Conservation (phyloP, 2,113 vertebrate genomes). For the Takifugu flavidus region DNA sequence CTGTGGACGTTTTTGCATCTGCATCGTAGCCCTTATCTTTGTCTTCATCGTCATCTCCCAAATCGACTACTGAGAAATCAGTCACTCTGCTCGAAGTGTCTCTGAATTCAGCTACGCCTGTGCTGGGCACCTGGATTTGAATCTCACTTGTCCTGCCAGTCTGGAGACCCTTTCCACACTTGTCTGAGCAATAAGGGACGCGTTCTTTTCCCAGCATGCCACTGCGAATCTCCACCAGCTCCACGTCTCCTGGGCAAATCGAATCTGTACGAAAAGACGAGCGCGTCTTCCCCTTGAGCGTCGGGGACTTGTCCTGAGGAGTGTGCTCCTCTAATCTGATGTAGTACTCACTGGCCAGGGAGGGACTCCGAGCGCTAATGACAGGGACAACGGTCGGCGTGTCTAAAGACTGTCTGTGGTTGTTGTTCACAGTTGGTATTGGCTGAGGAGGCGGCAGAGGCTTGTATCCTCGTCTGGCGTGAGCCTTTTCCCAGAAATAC, state of each 20-base stretch:
- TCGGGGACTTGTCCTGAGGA: conserved; percentile 76
- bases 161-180: conserved; percentile 59
- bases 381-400: conserved; percentile 89
- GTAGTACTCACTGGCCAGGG: conserved; percentile 88
- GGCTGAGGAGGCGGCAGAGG: conserved; percentile 75
- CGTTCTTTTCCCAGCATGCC: conserved; percentile 69
- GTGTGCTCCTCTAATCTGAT: conserved; percentile 88
- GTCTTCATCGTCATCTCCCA: conserved; percentile 68
- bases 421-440: conserved; percentile 72
- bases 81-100: conserved; percentile 72
- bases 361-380: conserved; percentile 90
- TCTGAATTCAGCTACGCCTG: conserved; percentile 73
- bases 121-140: conserved; percentile 70
- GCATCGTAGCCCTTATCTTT: conserved; percentile 25
- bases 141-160: conserved; percentile 72
- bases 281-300: conserved; percentile 61
- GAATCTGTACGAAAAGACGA: conserved; percentile 42
- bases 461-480: conserved; percentile 80
- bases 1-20: conserved; percentile 57
- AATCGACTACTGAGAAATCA: conserved; percentile 76
- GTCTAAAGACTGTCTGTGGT: conserved; percentile 82
- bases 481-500: conserved; percentile 91
- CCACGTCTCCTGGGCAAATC: conserved; percentile 67
- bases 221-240: conserved; percentile 75
- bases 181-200: conserved; percentile 59